Base-by-base conservation (phyloP, 2,797 vertebrate genomes). In the Scolopax rusticola region DNA sequence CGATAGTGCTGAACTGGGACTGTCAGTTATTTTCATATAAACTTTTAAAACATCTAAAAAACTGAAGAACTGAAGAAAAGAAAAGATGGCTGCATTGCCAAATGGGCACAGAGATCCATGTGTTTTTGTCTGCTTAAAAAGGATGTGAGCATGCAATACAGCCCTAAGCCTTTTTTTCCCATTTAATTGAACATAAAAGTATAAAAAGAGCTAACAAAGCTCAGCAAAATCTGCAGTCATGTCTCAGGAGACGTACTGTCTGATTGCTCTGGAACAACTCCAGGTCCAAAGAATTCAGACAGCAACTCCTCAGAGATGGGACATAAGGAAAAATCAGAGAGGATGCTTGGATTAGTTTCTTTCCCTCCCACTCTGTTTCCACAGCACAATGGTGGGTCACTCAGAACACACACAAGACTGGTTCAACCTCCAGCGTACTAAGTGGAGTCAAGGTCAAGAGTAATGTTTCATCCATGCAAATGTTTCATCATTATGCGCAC, bases 251-350 rank as follows among this genome's bases (percentile, higher is more conserved):
- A 51, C 40, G 14, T 48, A 38, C 64, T 92, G 24, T 78, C 53
- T 95, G 54, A 87, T 76, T 91, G 73, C 64, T 96, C 63, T 95
- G 85, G 73, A 90, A 64, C 24, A 2, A 56, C 50, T 95, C 54
- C 80, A 94, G 57, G 33, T 65, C 43, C 5, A 1, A 91, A 53
- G 73, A 94, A 91, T 90, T 92, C 63, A 84, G 38, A 70, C 54
- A 88, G 59, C 43, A 85, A 3, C 63, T 92, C 77, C 84, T 67
- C 51, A 61, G 48, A 88, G 87, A 71, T 6, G 11, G 36, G 36
- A 61, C 32, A 47, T n/a, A 54, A 93, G 87, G 43, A 63, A 90
- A 73, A 93, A 84, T 63, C 41, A 69, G 70, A 82, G 67, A 87
- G 41, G 48, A 78, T 77, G 25, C 70, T 92, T 91, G 64, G 38